A percentile compares a stretch with the other conserved stretches of the same genome.
Evolutionary conservation across 2,113 vertebrate genomes (phyloP).

Genomic region (Zosterops hypoxanthus): DNA sequence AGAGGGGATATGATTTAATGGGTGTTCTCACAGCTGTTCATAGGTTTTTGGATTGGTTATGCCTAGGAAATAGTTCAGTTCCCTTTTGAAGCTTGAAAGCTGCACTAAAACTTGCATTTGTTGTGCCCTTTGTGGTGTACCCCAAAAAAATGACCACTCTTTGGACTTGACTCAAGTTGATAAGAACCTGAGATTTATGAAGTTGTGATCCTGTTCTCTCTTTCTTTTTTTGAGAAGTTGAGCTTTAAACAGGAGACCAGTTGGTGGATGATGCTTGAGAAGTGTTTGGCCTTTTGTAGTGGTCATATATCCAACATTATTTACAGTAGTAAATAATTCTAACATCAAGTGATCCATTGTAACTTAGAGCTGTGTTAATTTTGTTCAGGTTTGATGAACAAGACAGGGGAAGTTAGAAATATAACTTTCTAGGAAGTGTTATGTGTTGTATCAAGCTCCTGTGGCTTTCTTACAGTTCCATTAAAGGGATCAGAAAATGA

Average conservation of each 20-base stretch:
- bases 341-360: neutral
- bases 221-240: neutral
- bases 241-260: neutral
- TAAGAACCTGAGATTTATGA: neutral
- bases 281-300: neutral
- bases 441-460: neutral
- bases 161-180: neutral
- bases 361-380: neutral
- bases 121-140: neutral
- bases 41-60: neutral
- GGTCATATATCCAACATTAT: neutral
- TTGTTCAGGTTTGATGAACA: neutral
- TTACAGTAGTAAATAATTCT: neutral
- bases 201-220: neutral
- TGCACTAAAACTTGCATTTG: neutral
- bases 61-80: neutral
- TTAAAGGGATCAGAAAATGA: neutral
- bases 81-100: neutral
- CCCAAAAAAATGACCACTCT: neutral
- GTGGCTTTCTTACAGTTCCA: neutral
- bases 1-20: neutral
- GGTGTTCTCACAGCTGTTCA: neutral
- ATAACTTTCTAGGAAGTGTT: neutral
- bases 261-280: neutral
- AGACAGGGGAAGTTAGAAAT: neutral